phyloP scores from a whole-genome alignment of 1,140 invertebrate genomes.

The Drosophila kurseongensis region DNA sequence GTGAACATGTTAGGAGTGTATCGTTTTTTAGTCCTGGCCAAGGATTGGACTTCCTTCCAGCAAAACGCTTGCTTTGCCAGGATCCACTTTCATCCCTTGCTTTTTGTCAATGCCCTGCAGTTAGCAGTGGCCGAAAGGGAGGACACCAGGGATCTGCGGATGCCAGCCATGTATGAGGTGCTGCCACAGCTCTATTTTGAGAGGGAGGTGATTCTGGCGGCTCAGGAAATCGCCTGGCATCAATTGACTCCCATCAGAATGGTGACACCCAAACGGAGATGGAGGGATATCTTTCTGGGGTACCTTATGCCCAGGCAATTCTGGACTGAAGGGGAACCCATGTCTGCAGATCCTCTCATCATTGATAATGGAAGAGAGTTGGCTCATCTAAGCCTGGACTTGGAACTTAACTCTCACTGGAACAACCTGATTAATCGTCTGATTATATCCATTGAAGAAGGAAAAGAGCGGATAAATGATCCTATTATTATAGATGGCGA shows the following conservation, averaged over 20 bases:
- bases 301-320: neutral
- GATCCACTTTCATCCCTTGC: conserved; percentile 86
- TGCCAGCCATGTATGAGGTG: conserved; percentile 87
- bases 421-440: conserved; percentile 44
- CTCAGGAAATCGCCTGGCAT: conserved; percentile 49
- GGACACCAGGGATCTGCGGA: conserved; percentile 85
- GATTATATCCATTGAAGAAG: conserved; percentile 22
- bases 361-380: conserved; percentile 23
- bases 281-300: conserved; percentile 32
- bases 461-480: neutral
- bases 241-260: conserved; percentile 30
- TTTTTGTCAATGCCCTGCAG: conserved; percentile 86
- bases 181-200: conserved; percentile 86
- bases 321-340: conserved; percentile 5
- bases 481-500: conserved; percentile 49
- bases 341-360: conserved; percentile 43
- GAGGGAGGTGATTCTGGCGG: conserved; percentile 39
- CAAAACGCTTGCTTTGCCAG: conserved; percentile 87
- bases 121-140: conserved; percentile 85
- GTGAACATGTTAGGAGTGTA: conserved; percentile 87
- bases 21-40: conserved; percentile 87
- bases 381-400: conserved; percentile 39
- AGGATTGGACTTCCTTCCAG: conserved; percentile 87
- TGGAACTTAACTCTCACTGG: conserved; percentile 56
- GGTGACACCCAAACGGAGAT: conserved; percentile 20